These are phyloP conservation scores for Callopanchax toddi DNA, from an alignment of 2,113 vertebrate genomes.

Conservation along the genomic window DNA sequence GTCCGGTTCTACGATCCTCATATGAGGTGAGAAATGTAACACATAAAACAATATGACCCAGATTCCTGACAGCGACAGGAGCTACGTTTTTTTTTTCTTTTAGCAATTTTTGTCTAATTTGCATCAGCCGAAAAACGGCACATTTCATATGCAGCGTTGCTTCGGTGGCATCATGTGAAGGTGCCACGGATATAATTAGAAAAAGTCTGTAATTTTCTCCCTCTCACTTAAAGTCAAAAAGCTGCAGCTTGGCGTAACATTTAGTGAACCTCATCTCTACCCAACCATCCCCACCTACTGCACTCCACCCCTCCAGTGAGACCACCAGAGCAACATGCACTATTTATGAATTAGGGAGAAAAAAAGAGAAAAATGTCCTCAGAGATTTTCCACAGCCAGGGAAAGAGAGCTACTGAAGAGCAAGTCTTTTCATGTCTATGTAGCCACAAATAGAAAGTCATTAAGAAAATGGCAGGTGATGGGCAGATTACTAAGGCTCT, in stretches of 20 bases:
- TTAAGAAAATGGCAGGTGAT: conserved; percentile 78
- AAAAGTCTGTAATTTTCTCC: conserved; percentile 28
- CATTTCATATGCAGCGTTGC: conserved; percentile 40
- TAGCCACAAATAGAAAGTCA: conserved; percentile 79
- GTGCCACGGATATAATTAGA: conserved; percentile 44
- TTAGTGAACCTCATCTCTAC: background rate
- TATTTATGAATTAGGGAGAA: conserved; percentile 33
- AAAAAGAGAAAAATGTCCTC: conserved; percentile 37
- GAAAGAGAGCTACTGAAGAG: conserved; percentile 54
- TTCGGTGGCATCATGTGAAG: conserved; percentile 27
- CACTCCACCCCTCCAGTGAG: background rate
- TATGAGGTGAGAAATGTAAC: conserved; percentile 39
- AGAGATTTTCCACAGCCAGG: conserved; percentile 44
- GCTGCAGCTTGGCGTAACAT: background rate
- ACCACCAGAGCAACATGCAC: conserved; percentile 21
- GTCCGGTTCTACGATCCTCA: conserved; percentile 20
- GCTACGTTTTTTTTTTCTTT: conserved; percentile 29
- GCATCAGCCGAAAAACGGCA: conserved; percentile 31
- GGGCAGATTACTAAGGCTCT: conserved; percentile 69
- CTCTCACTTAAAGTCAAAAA: conserved; percentile 16
- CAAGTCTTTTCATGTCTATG: conserved; percentile 65
- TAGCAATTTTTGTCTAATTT: conserved; percentile 42
- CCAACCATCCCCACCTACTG: background rate
- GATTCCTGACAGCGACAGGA: conserved; percentile 30
- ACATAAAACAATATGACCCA: conserved; percentile 42